Base-by-base conservation (phyloP, 2,888 invertebrate genomes). In the Rhyacophila evoluta region DNA sequence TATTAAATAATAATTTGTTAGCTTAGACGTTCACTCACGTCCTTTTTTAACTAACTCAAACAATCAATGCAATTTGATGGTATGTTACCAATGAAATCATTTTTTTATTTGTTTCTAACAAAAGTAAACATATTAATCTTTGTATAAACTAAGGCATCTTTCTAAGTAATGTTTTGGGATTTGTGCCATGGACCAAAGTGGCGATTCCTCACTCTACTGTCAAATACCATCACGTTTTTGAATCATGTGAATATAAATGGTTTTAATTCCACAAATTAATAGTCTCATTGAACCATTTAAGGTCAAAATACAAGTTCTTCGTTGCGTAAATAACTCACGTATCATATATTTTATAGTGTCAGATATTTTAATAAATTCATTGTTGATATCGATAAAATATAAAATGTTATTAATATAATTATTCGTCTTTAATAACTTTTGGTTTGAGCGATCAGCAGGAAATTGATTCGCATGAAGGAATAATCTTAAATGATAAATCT, bases 1-100 rank as follows among this genome's bases (percentile, higher is more conserved):
- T n/a, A 39, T 8, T 55, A 55, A 55, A 55, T 55, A 25, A 55
- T 25, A 55, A 55, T 55, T 55, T 55, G 55, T 55, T 55, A 55
- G 25, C 19, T 55, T 55, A 55, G 15, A 25, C 55, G 55, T 10
- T 55, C 55, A 15, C 41, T 41, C 41, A 55, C 55, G 25, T 55
- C 55, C 19, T 25, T 55, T 55, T 19, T 2, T 19, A 55, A 19
- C 19, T 15, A 25, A 19, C 15, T 19, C 19, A 55, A 19, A 10
- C 19, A 55, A 19, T 25, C 25, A 19, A 55, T 19, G 15, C 10
- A 19, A 55, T 19, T 55, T 8, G 29, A 4, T 33, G 6, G 2
- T 33, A 33, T 33, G 6, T 55, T 55, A 25, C 10, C 25, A 55
- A 19, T 55, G 19, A 10, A 25, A 15, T 25, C 55, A 10, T 41